phyloP scores from a whole-genome alignment of 2,888 invertebrate genomes.

The Latrodectus hesperus region DNA sequence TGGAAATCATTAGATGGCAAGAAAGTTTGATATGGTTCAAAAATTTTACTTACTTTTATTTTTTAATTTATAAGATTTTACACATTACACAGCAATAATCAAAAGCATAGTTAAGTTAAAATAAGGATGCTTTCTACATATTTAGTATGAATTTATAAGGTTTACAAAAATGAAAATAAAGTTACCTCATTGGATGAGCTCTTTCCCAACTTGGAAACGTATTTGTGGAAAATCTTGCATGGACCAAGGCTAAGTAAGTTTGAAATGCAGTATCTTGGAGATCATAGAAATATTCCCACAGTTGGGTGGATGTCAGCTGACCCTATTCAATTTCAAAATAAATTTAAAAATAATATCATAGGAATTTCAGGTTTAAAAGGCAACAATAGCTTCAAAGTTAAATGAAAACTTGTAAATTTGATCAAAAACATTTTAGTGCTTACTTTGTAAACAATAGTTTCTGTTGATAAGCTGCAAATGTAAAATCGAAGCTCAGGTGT shows the following conservation, averaged over 20 bases:
- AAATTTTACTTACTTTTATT: too few species aligned
- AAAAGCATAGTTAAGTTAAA: too few species aligned
- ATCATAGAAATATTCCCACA: constrained; percentile 86
- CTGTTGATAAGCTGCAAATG: constrained; percentile 93
- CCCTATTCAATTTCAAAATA: constrained; percentile 78
- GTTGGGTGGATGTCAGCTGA: constrained; percentile 94
- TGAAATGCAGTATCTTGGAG: constrained; percentile 82
- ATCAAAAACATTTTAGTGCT: neutral
- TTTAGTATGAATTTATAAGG: too few species aligned
- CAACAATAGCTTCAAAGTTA: neutral
- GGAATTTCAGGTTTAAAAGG: too few species aligned
- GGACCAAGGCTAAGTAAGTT: constrained; percentile 96
- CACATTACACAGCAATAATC: too few species aligned
- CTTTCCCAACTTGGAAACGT: constrained; percentile 99
- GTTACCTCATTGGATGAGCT: constrained; percentile 95
- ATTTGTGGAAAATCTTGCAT: constrained; percentile 98
- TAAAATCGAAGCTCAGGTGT: constrained; percentile 92
- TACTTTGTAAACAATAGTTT: constrained; percentile 93
- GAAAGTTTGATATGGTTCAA: too few species aligned
- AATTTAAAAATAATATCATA: neutral
- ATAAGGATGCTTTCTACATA: too few species aligned
- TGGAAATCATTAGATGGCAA: too few species aligned
- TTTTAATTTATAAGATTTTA: too few species aligned
- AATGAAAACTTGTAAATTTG: neutral
- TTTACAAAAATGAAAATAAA: too few species aligned